Base-by-base conservation (phyloP, 2,113 vertebrate genomes). In the Strix uralensis region DNA sequence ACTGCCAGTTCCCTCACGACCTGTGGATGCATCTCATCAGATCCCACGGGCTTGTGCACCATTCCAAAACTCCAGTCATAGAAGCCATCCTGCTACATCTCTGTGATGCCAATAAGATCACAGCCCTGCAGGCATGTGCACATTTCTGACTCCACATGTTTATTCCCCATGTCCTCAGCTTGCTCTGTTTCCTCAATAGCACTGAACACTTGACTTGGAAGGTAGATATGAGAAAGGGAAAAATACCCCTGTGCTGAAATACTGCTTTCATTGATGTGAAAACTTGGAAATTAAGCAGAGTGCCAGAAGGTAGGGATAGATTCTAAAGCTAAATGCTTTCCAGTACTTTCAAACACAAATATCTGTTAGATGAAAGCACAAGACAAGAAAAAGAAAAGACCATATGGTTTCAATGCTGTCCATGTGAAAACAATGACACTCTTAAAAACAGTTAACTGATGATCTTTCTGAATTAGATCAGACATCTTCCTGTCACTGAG, bases 271-370 rank as follows among this genome's bases (percentile, higher is more conserved):
- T 90, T 97, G 85, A 89, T 96, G 67, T 58, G 72, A 91, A 96
- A 95, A 92, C 90, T 81, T 97, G 93, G 95, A 98, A 97, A 94
- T 92, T 84, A 96, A 92, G 96, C 91, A 95, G 80, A 87, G 42
- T 90, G 91, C 96, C 97, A 98, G 96, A 97, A 98, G 92, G 96
- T 94, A 97, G 62, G 27, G 87, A 88, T 89, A 94, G 87, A 97
- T 97, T 96, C 91, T 92, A 92, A 97, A 97, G 87, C 92, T 95
- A 94, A 96, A 93, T 83, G 90, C 91, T 95, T 97, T 96, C 96
- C 95, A 97, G 92, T 96, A 95, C 92, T 97, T 97, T 94, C 93
- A 98, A 96, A 91, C 75, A 97, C 94, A 97, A 96, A 93, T 98
- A 97, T 97, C 94, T 97, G 95, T 94, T 97, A 88, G 73, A 97